A percentile compares a stretch with the other conserved stretches of the same genome.
phyloP scores from a whole-genome alignment of 2,888 invertebrate genomes.

The Leistus spinibarbis region DNA sequence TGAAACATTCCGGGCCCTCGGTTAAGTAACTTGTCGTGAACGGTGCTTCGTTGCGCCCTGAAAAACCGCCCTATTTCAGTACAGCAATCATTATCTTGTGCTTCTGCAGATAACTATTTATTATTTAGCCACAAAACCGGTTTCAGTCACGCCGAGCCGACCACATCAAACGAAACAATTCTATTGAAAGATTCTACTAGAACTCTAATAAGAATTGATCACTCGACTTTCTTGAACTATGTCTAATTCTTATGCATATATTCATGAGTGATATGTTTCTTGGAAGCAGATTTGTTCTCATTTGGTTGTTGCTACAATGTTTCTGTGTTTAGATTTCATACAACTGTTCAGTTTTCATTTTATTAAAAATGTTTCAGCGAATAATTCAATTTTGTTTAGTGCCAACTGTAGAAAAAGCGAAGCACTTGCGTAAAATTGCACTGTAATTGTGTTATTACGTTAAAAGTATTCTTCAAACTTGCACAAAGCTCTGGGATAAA shows the following conservation, averaged over 20 bases:
- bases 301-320: too few relatives aligned
- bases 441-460: not conserved
- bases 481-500: not conserved
- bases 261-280: too few relatives aligned
- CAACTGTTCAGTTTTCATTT: constrained; percentile 26
- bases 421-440: not conserved
- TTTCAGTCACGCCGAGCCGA: too few relatives aligned
- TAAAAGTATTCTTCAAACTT: constrained; percentile 13
- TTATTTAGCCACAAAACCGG: too few relatives aligned
- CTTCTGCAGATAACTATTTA: not conserved
- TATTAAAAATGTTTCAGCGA: constrained; percentile 26
- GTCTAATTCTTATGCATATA: too few relatives aligned
- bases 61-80: not conserved
- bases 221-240: too few relatives aligned
- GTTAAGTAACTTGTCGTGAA: not conserved
- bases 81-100: not conserved
- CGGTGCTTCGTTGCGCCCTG: not conserved
- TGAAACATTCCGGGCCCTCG: not conserved
- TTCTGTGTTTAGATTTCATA: not conserved
- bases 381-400: constrained; percentile 36
- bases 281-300: too few relatives aligned
- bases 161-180: too few relatives aligned
- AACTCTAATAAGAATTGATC: too few relatives aligned
- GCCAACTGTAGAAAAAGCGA: not conserved
- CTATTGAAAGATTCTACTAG: too few relatives aligned